Evolutionary conservation across 2,888 invertebrate species (phyloP), one percentile per base, ranked within the genome.

Genomic region (Subacronicta megacephala): DNA sequence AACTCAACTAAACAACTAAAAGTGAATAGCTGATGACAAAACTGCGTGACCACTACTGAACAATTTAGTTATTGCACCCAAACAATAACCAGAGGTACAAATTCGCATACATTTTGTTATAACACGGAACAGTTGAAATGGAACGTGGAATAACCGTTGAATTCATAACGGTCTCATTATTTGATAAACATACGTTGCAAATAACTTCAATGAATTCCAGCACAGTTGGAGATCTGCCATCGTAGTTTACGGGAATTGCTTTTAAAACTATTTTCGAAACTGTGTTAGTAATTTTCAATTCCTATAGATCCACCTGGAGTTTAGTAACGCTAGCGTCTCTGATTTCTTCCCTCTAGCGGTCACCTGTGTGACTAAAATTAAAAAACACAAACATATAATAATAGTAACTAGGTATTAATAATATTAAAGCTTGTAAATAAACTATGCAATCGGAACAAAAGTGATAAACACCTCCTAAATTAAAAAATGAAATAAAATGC

Each of bases 181-280:
- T 70, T 68, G 43, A 58, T 64, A 69, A 67, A 64, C 57, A 65
- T 13, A 50, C 42, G 49, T 44, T 53, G 37, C 20, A 46, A 56
- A 61, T 71, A 71, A 35, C 38, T 62, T 40, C 40, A 44, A 37
- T 33, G 36, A 45, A 72, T 62, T 72, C 59, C 61, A 70, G 57
- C 50, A 20, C 54, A 63, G 43, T 63, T 77, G 71, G 75, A 70
- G 42, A 50, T 36, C 31, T 73, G 63, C 66, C 77, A 70, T 59
- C 38, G 6, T 16, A 45, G n/a, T 60, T 58, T 36, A 63, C 51
- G 41, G 13, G 45, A 42, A 29, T 18, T 51, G 46, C 45, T 59
- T 55, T 53, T 36, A 57, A 52, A 26, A 50, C 62, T 64, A 61
- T 60, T 76, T 72, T 47, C 49, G 49, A 56, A 68, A 65, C 44